Conservation (phyloP, 2,797 vertebrate genomes). For the Megaceryle alcyon region DNA sequence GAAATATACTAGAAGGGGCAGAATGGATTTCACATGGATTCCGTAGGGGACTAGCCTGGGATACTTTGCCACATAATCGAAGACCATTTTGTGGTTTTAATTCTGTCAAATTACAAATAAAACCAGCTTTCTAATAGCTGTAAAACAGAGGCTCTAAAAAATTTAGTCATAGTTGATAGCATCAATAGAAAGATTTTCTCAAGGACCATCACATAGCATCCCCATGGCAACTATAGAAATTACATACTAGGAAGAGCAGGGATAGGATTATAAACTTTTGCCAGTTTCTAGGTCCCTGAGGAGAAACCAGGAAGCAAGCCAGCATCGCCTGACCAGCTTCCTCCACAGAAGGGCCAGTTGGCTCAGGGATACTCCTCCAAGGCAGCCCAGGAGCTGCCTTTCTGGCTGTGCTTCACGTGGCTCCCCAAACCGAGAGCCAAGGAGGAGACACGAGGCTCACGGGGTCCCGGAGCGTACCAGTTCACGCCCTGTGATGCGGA, state of each 20-base stretch:
- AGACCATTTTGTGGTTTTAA: background rate
- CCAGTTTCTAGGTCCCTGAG: background rate
- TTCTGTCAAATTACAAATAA: background rate
- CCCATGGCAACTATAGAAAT: background rate
- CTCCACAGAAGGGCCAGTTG: background rate
- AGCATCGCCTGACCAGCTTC: background rate
- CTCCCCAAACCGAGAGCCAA: background rate
- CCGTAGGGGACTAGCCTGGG: background rate
- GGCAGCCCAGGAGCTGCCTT: background rate
- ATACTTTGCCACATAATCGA: background rate
- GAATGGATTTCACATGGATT: background rate
- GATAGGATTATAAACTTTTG: background rate
- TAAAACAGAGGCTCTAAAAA: background rate
- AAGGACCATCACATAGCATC: background rate
- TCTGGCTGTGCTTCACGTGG: background rate
- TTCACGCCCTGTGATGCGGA: background rate
- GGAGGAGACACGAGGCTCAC: background rate
- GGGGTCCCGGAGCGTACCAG: background rate
- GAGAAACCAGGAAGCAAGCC: background rate
- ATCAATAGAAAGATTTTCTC: constrained; percentile 4
- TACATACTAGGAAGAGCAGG: background rate
- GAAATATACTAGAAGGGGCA: background rate
- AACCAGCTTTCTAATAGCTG: background rate
- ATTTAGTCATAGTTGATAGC: background rate
- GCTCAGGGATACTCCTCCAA: accelerated